Base-by-base conservation (phyloP, 2,113 vertebrate species). In the Eira barbara region DNA sequence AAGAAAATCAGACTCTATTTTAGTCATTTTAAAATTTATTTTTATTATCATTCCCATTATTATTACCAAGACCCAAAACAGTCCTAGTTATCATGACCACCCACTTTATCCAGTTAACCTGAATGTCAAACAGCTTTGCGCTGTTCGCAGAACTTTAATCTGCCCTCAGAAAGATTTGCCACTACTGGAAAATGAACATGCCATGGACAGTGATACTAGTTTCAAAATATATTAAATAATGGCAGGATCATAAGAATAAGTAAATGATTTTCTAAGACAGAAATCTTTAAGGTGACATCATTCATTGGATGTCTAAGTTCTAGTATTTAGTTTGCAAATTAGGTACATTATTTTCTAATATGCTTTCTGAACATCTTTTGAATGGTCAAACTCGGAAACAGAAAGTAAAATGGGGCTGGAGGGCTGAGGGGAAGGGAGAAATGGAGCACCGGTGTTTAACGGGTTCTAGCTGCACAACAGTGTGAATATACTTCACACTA, bases 151-250 rank as follows among this genome's bases (percentile, higher is more conserved):
- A 93, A 81, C 39, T 92, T 82, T 69, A 42, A 94, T 61, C n/a
- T 95, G n/a, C n/a, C 18, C 23, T 85, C 23, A 8, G 67, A 95
- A 45, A 88, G 31, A 90, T 86, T 92, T 87, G 63, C 45, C 67
- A 65, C 49, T 89, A 86, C 0, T 85, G 39, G 63, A 88, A 95
- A 94, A 95, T 49, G 39, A 92, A 73, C 57, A 69, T 81, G 29
- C 11, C 25, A 88, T 6, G 79, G n/a, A 78, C 17, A 89, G 4
- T 76, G 59, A 92, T 34, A 76, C 17, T 12, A 65, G 31, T 61
- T 94, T 71, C 18, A 93, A 91, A 80, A 59, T 42, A 88, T 49
- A 81, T 93, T 84, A 96, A 97, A 94, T 27, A 94, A 89, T 49
- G 36, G 14, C 74, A 90, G 59, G 36, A 83, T 23, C 27, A 18